A percentile compares a stretch with the other conserved stretches of the same genome.
Evolutionary conservation across 2,113 vertebrate species (phyloP).

Genomic region (Harpagus bidentatus): DNA sequence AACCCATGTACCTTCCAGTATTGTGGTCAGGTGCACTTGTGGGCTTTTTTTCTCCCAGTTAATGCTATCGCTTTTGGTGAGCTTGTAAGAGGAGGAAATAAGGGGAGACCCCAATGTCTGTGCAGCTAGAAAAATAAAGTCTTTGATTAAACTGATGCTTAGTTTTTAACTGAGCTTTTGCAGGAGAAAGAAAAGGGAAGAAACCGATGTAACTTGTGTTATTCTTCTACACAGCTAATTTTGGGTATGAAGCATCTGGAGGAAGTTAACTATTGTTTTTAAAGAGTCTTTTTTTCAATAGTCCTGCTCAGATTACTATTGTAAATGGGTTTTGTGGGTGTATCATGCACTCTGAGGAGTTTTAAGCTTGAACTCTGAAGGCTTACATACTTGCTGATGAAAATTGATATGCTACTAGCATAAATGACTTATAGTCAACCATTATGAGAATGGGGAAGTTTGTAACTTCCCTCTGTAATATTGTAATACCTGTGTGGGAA

Average conservation of each 20-base stretch:
- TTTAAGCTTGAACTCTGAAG: neutral
- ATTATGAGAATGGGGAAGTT: neutral
- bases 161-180: neutral
- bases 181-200: neutral
- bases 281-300: neutral
- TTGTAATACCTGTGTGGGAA: neutral
- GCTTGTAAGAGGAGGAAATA: neutral
- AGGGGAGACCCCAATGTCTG: neutral
- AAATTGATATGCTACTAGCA: neutral
- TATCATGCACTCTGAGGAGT: neutral
- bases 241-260: neutral
- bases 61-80: neutral
- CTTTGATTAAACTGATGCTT: neutral
- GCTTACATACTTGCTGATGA: neutral
- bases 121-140: neutral
- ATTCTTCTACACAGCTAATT: neutral
- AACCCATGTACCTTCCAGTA: neutral
- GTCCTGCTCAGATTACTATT: neutral
- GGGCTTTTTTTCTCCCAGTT: neutral
- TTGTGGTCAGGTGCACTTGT: neutral
- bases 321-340: neutral
- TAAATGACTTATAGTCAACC: neutral
- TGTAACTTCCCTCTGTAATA: neutral
- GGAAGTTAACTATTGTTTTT: neutral
- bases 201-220: neutral